Evolutionary conservation across 1,140 invertebrate species (phyloP), one percentile per base, ranked within the genome.

Genomic region (Pachypeltis micranthus): DNA sequence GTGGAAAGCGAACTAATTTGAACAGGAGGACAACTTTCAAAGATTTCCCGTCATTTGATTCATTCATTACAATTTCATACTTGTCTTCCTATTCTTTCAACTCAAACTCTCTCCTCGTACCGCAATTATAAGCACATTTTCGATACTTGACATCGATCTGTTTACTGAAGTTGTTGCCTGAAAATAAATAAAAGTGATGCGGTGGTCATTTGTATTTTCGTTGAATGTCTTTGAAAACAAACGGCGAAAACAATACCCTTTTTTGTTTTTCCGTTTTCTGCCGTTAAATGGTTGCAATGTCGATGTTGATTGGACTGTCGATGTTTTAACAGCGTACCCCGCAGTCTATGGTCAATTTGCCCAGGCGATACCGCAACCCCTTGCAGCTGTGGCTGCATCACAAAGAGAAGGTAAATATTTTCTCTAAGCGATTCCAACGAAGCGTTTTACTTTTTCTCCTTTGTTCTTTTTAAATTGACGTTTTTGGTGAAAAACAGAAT

Each of bases 311-410:
- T 65, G 47, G 12, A 51, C n/a, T 67, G 64, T 68, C 51, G 59
- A 31, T 61, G 75, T 77, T 74, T 78, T 80, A 77, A 85, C 89
- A 87, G 90, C 91, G 78, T 94, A 93, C 78, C 90, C 92, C 75
- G 87, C 91, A 77, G 89, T 93, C 74, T 95, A 94, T 80, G 88
- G 90, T 74, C 91, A 94, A 83, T 92, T 93, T 80, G 90, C 93
- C 78, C 92, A 95, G 83, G 88, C 91, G 72, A 87, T 95, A 73
- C 86, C 90, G 73, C 90, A 91, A 77, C 90, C 91, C 75, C 85
- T 93, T 80, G 86, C 88, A 71, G 86, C 90, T 70, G 87, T 93
- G 75, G 87, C 90, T 70, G 86, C 90, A 64, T 85, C 88, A 73
- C 91, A 93, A 79, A 90, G 92, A 83, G 91, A 95, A 90, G 91